These are phyloP conservation scores for Sceloporus undulatus DNA, from an alignment of 2,113 vertebrate genomes.

Conservation along the genomic window DNA sequence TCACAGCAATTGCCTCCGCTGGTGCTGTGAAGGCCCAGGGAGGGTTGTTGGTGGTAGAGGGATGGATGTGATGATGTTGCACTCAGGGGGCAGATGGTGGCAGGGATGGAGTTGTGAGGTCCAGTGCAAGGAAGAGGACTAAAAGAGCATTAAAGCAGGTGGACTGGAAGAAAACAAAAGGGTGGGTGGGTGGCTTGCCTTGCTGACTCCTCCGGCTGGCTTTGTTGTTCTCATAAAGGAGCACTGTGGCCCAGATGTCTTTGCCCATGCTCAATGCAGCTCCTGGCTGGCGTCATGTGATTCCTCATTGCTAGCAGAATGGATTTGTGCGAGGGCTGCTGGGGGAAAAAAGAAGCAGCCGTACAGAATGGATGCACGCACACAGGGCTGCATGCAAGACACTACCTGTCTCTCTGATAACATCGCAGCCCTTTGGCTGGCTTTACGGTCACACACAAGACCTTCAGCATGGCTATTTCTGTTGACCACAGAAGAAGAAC, in stretches of 20 bases:
- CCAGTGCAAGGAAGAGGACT: neutral
- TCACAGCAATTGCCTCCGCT: neutral
- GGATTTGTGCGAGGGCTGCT: neutral
- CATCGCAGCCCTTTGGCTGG: neutral
- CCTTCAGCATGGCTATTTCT: too few species aligned
- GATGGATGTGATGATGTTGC: too few species aligned
- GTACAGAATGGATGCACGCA: neutral
- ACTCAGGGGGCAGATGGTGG: neutral
- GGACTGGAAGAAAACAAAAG: neutral
- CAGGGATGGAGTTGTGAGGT: neutral
- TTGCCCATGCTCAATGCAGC: conserved; percentile 82
- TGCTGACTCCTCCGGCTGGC: neutral
- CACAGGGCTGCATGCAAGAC: neutral
- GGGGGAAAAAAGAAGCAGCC: neutral
- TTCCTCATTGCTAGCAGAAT: neutral
- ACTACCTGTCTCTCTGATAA: too few species aligned
- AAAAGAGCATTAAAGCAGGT: neutral
- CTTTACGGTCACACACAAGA: neutral
- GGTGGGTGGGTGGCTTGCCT: neutral
- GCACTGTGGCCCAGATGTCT: conserved; percentile 70
- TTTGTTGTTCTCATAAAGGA: conserved; percentile 18
- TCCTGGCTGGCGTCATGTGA: conserved; percentile 79
- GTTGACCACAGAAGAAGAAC: neutral
- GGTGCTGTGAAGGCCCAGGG: neutral
- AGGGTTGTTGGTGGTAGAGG: neutral